A percentile compares a stretch with the other conserved stretches of the same genome.
phyloP scores from a whole-genome alignment of 2,888 invertebrate genomes.

The Bombylius major region DNA sequence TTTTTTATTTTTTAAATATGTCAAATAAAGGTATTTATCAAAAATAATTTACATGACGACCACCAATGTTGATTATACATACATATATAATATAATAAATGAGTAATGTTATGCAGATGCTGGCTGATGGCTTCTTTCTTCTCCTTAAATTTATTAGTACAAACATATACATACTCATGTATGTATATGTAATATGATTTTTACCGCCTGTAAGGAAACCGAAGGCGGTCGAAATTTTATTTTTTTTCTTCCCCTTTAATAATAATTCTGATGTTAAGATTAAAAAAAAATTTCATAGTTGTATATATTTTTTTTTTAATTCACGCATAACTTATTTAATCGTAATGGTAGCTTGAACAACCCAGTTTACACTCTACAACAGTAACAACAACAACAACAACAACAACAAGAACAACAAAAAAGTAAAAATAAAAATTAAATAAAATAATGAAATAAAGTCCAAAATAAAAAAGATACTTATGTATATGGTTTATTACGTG shows the following conservation, averaged over 20 bases:
- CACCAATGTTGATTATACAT: neutral
- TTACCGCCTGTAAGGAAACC: neutral
- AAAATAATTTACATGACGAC: neutral
- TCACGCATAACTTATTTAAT: neutral
- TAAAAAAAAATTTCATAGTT: neutral
- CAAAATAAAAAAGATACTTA: too few species aligned
- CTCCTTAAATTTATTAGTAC: neutral
- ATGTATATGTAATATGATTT: neutral
- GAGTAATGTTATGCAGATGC: neutral
- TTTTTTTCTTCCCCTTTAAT: neutral
- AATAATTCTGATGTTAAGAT: neutral
- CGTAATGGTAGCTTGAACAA: neutral
- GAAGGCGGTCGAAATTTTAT: neutral
- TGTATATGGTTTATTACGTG: too few species aligned
- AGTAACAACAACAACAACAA: neutral
- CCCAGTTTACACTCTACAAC: conserved; percentile 6
- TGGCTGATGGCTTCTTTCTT: too few species aligned
- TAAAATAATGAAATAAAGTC: too few species aligned
- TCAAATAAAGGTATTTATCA: too few species aligned
- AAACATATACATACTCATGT: too few species aligned
- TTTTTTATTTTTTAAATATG: too few species aligned
- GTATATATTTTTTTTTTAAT: neutral
- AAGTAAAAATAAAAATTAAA: too few species aligned
- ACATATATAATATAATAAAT: neutral
- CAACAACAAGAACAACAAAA: too few species aligned